Percentiles rank a stretch among this genome's conserved stretches.
These are phyloP conservation scores for Gasterosteus aculeatus DNA, from an alignment of 2,113 vertebrate genomes.

Conservation along the genomic window DNA sequence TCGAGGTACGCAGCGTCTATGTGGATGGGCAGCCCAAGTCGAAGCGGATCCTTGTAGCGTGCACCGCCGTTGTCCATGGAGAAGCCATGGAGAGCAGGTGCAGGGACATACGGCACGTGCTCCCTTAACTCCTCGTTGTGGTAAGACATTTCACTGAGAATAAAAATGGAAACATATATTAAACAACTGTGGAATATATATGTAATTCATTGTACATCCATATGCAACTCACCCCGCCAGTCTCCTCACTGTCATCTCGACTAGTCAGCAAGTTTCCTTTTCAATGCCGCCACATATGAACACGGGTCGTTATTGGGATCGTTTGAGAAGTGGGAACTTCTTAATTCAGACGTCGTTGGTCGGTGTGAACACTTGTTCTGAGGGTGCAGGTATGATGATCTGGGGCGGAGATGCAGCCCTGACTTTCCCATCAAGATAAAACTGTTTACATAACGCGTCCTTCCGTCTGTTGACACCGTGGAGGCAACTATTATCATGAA, in stretches of 20 bases:
- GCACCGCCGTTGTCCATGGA: slow-evolving; percentile 52
- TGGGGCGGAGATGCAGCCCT: slow-evolving; percentile 56
- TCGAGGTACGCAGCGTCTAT: slow-evolving; percentile 75
- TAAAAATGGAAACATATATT: accelerated
- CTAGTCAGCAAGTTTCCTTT: background rate
- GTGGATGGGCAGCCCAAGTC: slow-evolving; percentile 74
- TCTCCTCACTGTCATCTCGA: slow-evolving; percentile 33
- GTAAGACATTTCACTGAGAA: slow-evolving; percentile 10
- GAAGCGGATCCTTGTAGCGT: slow-evolving; percentile 67
- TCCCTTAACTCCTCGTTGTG: slow-evolving; percentile 52
- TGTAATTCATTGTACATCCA: background rate
- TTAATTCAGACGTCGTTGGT: background rate
- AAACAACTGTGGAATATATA: background rate
- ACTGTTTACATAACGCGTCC: slow-evolving; percentile 40
- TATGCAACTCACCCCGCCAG: slow-evolving; percentile 34
- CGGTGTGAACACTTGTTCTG: slow-evolving; percentile 38
- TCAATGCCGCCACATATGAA: background rate
- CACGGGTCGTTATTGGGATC: background rate
- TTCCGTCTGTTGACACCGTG: slow-evolving; percentile 29
- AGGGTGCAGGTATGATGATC: slow-evolving; percentile 37
- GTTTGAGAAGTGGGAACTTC: background rate
- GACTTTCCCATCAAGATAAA: slow-evolving; percentile 57
- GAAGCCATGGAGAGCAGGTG: slow-evolving; percentile 64
- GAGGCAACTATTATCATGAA: background rate
- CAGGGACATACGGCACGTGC: slow-evolving; percentile 66